Conservation (phyloP, 2,888 invertebrate species). For the Drosophila atroscutellata region DNA sequence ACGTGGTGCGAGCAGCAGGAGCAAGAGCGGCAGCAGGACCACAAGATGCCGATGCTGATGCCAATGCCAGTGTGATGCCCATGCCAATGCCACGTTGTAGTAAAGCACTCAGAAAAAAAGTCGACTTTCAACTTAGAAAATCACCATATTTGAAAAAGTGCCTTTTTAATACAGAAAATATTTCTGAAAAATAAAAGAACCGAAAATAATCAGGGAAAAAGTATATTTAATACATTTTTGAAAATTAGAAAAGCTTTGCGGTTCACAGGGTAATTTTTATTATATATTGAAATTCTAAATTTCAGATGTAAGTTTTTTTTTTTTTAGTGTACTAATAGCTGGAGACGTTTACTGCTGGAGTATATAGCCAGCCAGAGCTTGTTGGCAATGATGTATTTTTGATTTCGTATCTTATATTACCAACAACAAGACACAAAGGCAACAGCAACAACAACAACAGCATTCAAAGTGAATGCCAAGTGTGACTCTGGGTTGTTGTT, state of each 20-base stretch:
- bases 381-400: constrained; percentile 82
- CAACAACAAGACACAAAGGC: constrained; percentile 66
- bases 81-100: constrained; percentile 5
- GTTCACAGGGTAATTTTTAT: not conserved
- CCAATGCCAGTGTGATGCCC: constrained; percentile 22
- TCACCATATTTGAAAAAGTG: not conserved
- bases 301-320: not conserved
- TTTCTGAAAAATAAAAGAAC: not conserved
- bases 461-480: constrained; percentile 57
- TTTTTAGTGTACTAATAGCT: constrained; percentile 28
- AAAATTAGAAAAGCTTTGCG: too few relatives aligned
- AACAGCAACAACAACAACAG: constrained; percentile 35
- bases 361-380: constrained; percentile 59
- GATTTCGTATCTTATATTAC: constrained; percentile 82
- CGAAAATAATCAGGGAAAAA: not conserved
- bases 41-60: constrained; percentile 33
- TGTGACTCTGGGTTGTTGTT: constrained; percentile 52
- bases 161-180: not conserved
- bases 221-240: not conserved
- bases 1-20: constrained; percentile 43
- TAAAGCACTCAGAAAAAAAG: not conserved
- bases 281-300: not conserved
- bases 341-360: constrained; percentile 42
- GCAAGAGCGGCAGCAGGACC: constrained; percentile 35
- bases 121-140: too few relatives aligned